Conservation (phyloP, 2,797 vertebrate genomes). For the Halcyon chelicuti region DNA sequence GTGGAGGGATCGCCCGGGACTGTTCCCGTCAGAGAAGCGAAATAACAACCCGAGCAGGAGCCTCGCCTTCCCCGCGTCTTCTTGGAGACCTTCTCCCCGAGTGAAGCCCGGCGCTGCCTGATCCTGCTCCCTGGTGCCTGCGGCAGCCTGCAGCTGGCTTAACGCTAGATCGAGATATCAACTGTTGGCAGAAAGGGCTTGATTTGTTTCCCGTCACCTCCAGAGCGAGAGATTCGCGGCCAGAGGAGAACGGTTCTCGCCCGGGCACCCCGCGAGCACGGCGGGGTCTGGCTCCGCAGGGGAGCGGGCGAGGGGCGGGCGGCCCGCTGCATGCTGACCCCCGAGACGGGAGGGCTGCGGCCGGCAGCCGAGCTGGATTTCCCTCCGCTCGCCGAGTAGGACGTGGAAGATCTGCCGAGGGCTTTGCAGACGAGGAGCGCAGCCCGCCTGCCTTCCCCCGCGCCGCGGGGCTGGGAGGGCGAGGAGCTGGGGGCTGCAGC, state of each 20-base stretch:
- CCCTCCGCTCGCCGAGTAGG: not conserved
- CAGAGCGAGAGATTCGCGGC: not conserved
- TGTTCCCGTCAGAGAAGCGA: not conserved
- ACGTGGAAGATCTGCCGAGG: not conserved
- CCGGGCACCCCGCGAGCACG: not conserved
- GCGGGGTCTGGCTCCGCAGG: not conserved
- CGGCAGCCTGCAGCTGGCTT: not conserved
- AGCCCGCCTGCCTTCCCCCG: not conserved
- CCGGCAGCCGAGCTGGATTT: not conserved
- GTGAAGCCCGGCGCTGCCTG: not conserved
- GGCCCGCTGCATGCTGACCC: not conserved
- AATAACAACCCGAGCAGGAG: not conserved
- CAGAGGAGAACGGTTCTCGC: not conserved
- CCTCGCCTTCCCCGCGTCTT: not conserved
- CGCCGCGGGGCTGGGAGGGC: not conserved
- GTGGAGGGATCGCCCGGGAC: not conserved
- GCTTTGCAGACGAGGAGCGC: not conserved
- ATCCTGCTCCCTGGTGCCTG: not conserved
- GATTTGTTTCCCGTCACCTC: not conserved
- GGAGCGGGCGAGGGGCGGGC: not conserved
- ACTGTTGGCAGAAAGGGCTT: not conserved
- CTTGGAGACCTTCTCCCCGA: not conserved
- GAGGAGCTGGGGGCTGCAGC: not conserved
- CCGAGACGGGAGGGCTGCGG: not conserved
- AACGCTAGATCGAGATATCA: not conserved